These are phyloP conservation scores for Prosopocoilus inquinatus DNA, from an alignment of 2,888 invertebrate species.

Conservation along the genomic window DNA sequence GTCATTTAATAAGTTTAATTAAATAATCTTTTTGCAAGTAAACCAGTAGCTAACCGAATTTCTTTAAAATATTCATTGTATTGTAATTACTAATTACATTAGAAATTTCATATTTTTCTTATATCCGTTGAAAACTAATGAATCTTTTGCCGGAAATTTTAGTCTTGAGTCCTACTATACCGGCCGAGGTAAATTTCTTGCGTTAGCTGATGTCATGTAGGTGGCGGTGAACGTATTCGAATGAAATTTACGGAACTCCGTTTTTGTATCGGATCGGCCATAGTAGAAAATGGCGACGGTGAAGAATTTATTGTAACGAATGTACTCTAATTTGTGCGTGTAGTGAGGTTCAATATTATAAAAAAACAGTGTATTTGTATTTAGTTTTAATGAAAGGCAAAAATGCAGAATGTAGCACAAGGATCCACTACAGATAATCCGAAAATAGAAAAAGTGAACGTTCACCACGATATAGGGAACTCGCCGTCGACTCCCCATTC, in stretches of 20 bases:
- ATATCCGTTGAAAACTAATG: too few species aligned
- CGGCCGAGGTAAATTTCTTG: too few species aligned
- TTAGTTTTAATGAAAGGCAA: constrained; percentile 65
- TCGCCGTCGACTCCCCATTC: constrained; percentile 81
- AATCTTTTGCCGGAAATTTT: too few species aligned
- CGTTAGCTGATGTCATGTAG: background rate
- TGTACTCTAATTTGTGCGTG: constrained; percentile 54
- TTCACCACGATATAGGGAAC: constrained; percentile 66
- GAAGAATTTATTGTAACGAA: constrained; percentile 61
- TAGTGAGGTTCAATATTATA: constrained; percentile 42
- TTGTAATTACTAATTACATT: too few species aligned
- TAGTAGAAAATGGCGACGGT: constrained; percentile 74
- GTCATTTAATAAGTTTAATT: too few species aligned
- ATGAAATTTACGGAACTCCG: constrained; percentile 18
- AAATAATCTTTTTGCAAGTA: too few species aligned
- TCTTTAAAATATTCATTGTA: too few species aligned
- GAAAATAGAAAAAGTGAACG: constrained; percentile 78
- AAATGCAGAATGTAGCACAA: constrained; percentile 91
- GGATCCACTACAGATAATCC: constrained; percentile 72
- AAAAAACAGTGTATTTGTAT: constrained; percentile 50
- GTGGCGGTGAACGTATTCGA: constrained; percentile 12
- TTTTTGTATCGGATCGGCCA: constrained; percentile 55
- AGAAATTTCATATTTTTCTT: too few species aligned
- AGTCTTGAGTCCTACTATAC: too few species aligned
- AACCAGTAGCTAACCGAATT: too few species aligned